These are phyloP conservation scores for Trissoscelio sp. DNA, from an alignment of 2,888 invertebrate genomes.

Conservation along the genomic window DNA sequence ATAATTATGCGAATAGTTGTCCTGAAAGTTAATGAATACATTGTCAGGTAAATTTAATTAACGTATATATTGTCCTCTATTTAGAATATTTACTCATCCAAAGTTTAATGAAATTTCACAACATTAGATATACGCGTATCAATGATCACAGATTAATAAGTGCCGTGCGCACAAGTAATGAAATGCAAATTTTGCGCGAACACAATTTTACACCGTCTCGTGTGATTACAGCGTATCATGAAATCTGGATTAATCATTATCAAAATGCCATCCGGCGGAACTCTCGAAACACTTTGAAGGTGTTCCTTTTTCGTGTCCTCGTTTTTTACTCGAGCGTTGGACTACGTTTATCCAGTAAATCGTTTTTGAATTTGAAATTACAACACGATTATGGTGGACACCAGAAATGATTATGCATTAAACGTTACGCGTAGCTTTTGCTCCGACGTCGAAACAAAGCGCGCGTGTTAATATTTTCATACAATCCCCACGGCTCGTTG, in stretches of 20 bases:
- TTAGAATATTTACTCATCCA: constrained; percentile 12
- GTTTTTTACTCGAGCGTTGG: too few species aligned
- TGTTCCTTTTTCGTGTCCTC: too few species aligned
- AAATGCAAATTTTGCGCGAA: background rate
- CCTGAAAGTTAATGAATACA: constrained; percentile 26
- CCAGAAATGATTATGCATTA: constrained; percentile 30
- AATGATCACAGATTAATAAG: constrained; percentile 35
- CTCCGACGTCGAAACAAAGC: constrained; percentile 37
- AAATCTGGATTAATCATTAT: background rate
- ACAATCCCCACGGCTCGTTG: constrained; percentile 46
- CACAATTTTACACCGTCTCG: background rate
- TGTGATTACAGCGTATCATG: background rate
- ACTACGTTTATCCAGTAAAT: constrained; percentile 6
- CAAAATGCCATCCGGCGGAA: background rate
- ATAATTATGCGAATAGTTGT: constrained; percentile 17
- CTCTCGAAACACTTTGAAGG: background rate
- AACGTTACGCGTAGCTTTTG: constrained; percentile 16
- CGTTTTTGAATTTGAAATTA: constrained; percentile 39
- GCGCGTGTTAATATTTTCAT: constrained; percentile 48
- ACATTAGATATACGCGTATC: constrained; percentile 9
- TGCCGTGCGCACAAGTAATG: background rate
- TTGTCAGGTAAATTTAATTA: constrained; percentile 41
- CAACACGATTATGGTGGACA: constrained; percentile 31
- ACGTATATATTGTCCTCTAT: constrained; percentile 13
- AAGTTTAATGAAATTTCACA: constrained; percentile 28